Percentiles rank a stretch among this genome's conserved stretches.
These are phyloP conservation scores for Megaustenia siamemsis DNA, from an alignment of 2,888 invertebrate species.

Conservation along the genomic window DNA sequence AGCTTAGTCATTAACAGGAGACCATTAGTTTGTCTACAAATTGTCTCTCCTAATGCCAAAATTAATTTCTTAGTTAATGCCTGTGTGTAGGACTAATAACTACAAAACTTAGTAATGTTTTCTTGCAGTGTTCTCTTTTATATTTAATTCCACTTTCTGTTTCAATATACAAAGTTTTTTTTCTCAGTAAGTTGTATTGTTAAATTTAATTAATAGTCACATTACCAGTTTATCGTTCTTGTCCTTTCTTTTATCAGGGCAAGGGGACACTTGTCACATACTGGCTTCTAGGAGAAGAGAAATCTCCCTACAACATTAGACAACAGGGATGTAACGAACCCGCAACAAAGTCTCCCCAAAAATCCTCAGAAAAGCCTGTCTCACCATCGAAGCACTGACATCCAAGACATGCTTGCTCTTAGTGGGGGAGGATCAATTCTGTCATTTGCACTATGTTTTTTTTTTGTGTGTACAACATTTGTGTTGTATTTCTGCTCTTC, in stretches of 20 bases:
- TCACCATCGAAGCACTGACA: slow-evolving; percentile 38
- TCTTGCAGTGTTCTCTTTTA: too few species aligned
- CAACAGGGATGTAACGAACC: slow-evolving; percentile 53
- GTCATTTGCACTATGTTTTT: background rate
- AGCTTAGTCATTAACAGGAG: too few species aligned
- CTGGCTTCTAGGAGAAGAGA: slow-evolving; percentile 71
- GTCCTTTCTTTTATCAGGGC: slow-evolving; percentile 60
- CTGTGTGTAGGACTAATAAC: too few species aligned
- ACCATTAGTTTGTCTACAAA: too few species aligned
- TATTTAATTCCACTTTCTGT: too few species aligned
- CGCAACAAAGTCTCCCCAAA: background rate
- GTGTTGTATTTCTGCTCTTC: slow-evolving; percentile 1
- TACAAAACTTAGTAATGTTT: too few species aligned
- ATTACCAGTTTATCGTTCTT: too few species aligned
- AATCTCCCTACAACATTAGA: slow-evolving; percentile 50
- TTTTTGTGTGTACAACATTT: background rate
- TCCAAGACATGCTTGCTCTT: background rate
- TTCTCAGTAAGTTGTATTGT: too few species aligned
- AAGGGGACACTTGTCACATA: slow-evolving; percentile 73
- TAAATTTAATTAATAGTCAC: too few species aligned
- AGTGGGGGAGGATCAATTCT: background rate
- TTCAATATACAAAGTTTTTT: too few species aligned
- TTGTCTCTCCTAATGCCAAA: too few species aligned
- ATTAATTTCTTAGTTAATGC: too few species aligned
- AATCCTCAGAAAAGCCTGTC: background rate